Percentiles rank a stretch among this genome's conserved stretches.
Conservation (phyloP, 2,888 invertebrate genomes). For the Drosophila infuscata region DNA sequence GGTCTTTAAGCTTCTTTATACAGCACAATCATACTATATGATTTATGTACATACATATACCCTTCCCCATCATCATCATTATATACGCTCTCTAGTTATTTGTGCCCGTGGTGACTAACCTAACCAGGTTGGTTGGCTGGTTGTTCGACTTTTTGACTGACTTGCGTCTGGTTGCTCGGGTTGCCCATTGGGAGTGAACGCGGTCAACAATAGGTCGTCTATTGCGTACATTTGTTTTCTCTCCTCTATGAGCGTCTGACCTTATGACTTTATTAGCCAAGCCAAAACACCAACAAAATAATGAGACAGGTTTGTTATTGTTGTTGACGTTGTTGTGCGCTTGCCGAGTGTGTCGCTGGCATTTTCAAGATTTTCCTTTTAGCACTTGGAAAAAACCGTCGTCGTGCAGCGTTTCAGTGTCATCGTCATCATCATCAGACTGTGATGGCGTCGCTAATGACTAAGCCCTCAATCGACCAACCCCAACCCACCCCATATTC, state of each 20-base stretch:
- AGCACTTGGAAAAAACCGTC: slow-evolving; percentile 41
- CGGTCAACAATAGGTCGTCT: slow-evolving; percentile 47
- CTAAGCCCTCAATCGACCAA: slow-evolving; percentile 31
- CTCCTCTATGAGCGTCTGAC: slow-evolving; percentile 46
- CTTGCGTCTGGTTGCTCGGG: slow-evolving; percentile 20
- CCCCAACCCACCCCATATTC: not conserved
- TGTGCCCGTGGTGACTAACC: slow-evolving; percentile 22
- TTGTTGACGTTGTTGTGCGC: slow-evolving; percentile 2
- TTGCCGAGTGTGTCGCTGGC: slow-evolving; percentile 28
- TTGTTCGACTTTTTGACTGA: slow-evolving; percentile 4
- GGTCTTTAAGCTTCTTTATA: not conserved
- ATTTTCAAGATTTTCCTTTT: slow-evolving; percentile 52
- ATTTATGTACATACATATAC: not conserved
- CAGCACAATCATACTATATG: slow-evolving; percentile 9
- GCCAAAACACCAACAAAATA: slow-evolving; percentile 39
- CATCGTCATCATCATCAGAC: slow-evolving; percentile 22
- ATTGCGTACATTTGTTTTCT: slow-evolving; percentile 34
- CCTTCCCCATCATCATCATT: not conserved
- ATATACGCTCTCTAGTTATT: slow-evolving; percentile 22
- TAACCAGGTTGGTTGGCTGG: slow-evolving; percentile 3
- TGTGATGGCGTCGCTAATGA: slow-evolving; percentile 56
- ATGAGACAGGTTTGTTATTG: slow-evolving; percentile 49
- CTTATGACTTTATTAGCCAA: slow-evolving; percentile 60
- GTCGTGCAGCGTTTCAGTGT: slow-evolving; percentile 20
- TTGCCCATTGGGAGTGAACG: slow-evolving; percentile 32